Evolutionary conservation across 2,888 invertebrate genomes (phyloP), one percentile per base, ranked within the genome.

Genomic region (Oxytorus armatus): DNA sequence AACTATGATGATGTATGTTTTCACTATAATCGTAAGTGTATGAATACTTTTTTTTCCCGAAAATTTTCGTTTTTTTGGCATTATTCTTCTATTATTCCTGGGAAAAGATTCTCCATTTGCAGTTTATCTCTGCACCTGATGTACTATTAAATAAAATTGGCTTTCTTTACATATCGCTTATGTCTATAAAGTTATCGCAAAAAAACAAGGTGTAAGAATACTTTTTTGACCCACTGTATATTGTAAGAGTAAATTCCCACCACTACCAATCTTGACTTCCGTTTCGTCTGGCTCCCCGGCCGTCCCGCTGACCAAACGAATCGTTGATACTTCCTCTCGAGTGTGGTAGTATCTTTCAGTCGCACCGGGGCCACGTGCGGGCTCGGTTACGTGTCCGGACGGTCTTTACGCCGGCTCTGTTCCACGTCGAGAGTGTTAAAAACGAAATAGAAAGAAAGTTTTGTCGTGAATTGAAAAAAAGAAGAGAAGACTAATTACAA

Each of bases 331-430:
- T 88, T 89, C 88, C 88, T 87, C 86, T 84, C 86, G 85, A 84
- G 87, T 87, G 85, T 87, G 86, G n/a, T 88, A 51, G 53, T 61
- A 63, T 72, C 70, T 65, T 49, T 88, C 88, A 89, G 89, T 89
- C 88, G 88, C 88, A 86, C 83, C 82, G 86, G 85, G 87, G 85
- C 89, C 89, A 89, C 89, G 89, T 89, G 89, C 88, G 89, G 82
- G 88, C 85, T 86, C 85, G 85, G 86, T 86, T 85, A 66, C 65
- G 53, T 23, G 4, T 29, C 21, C 33, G 65, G 23, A 44, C 57
- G 57, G 16, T 57, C 55, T 33, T 47, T 55, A 29, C 44, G 74
- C 65, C 55, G 33, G 55, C 16, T 57, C n/a, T 55, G 8, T 57
- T 14, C 44, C 53, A 55, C 29, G 7, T 42, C 44, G 18, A 33